phyloP scores from a whole-genome alignment of 2,888 invertebrate genomes.

The Odiellus spinosus region DNA sequence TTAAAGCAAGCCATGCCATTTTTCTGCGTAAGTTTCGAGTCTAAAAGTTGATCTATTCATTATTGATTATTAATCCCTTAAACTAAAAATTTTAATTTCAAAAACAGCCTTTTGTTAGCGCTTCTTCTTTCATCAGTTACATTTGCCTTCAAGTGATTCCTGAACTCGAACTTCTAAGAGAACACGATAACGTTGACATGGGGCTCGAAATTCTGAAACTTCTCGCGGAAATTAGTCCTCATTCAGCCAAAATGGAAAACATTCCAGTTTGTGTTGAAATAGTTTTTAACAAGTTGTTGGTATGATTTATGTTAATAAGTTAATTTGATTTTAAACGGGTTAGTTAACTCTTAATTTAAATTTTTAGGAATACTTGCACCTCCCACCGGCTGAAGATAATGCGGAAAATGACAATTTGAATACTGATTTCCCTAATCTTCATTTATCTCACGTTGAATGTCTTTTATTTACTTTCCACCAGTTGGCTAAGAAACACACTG shows the following conservation, averaged over 20 bases:
- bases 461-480: conserved; percentile 58
- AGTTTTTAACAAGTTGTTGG: conserved; percentile 56
- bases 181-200: conserved; percentile 43
- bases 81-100: conserved; percentile 6
- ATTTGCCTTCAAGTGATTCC: conserved; percentile 70
- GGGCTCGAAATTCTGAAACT: conserved; percentile 67
- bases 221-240: conserved; percentile 65
- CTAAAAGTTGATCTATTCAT: conserved; percentile 6
- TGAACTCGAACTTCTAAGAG: conserved; percentile 29
- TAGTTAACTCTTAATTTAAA: neutral
- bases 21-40: conserved; percentile 40
- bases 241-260: conserved; percentile 25
- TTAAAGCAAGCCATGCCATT: conserved; percentile 67
- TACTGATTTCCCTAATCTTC: conserved; percentile 55
- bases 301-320: neutral
- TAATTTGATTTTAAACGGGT: no score
- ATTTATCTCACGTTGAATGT: conserved; percentile 87
- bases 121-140: conserved; percentile 64
- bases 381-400: conserved; percentile 53
- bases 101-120: conserved; percentile 42
- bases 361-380: conserved; percentile 55
- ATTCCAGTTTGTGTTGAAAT: conserved; percentile 39
- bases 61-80: conserved; percentile 6
- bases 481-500: conserved; percentile 59
- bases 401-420: conserved; percentile 24